Percentiles rank a stretch among this genome's conserved stretches.
Evolutionary conservation across 1,140 invertebrate genomes (phyloP).

Genomic region (Tetramorium alpestre): DNA sequence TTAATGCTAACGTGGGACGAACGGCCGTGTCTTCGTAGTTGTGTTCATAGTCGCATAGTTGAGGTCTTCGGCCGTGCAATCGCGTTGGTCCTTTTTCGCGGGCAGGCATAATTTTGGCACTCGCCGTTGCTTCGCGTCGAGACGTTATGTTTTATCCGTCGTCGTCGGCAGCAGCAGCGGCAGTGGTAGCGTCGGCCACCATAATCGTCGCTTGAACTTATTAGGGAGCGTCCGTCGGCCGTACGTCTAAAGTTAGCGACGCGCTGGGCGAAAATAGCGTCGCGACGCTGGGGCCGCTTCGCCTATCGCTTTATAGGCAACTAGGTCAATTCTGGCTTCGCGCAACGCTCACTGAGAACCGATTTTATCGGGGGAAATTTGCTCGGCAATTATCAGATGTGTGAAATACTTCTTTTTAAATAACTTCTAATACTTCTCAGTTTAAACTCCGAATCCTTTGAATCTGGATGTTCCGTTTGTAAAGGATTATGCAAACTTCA

Average conservation of each 20-base stretch:
- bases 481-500: not conserved
- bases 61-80: slow-evolving; percentile 81
- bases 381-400: not conserved
- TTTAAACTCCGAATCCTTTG: not conserved
- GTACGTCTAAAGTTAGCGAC: slow-evolving; percentile 83
- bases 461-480: not conserved
- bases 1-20: not conserved
- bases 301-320: slow-evolving; percentile 83
- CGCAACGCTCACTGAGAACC: slow-evolving; percentile 34
- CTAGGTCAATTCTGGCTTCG: slow-evolving; percentile 82
- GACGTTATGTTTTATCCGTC: slow-evolving; percentile 67
- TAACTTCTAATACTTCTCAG: not conserved
- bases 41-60: slow-evolving; percentile 50
- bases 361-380: slow-evolving; percentile 3
- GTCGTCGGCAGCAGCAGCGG: slow-evolving; percentile 27
- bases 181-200: slow-evolving; percentile 72
- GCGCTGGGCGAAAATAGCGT: slow-evolving; percentile 81
- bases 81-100: slow-evolving; percentile 64
- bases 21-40: slow-evolving; percentile 36
- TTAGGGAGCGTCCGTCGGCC: slow-evolving; percentile 83
- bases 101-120: slow-evolving; percentile 82
- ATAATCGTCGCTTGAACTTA: slow-evolving; percentile 85
- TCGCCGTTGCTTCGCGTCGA: slow-evolving; percentile 49
- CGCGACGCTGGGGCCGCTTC: slow-evolving; percentile 75
- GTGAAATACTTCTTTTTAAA: not conserved